Evolutionary conservation across 2,113 vertebrate species (phyloP).

Genomic region (Solea senegalensis): DNA sequence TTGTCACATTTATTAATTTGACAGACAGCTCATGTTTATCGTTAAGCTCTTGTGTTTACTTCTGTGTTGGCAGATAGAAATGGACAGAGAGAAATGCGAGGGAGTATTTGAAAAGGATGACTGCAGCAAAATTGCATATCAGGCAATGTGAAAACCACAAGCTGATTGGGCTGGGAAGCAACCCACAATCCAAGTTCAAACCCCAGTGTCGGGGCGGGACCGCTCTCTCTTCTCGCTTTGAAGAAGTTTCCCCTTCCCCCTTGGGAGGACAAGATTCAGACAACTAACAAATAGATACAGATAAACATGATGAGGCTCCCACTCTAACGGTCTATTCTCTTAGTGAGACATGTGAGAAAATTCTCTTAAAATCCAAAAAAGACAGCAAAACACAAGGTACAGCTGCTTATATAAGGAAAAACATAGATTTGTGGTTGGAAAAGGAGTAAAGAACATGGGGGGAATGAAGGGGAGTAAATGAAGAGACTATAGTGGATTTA

Average conservation of each 20-base stretch:
- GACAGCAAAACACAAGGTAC: neutral
- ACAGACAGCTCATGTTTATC: constrained; percentile 23
- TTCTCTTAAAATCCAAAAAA: constrained; percentile 7
- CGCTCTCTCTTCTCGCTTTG: constrained; percentile 59
- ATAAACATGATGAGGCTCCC: constrained; percentile 60
- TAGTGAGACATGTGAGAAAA: constrained; percentile 33
- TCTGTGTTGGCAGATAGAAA: constrained; percentile 24
- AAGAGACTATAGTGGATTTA: neutral
- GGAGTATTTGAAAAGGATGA: constrained; percentile 59
- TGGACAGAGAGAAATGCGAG: constrained; percentile 24
- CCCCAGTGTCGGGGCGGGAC: constrained; percentile 54
- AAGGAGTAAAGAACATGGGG: neutral
- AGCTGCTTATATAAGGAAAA: neutral
- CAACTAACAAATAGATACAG: constrained; percentile 70
- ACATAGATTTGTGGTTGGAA: neutral
- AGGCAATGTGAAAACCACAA: constrained; percentile 73
- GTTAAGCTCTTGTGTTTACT: constrained; percentile 30
- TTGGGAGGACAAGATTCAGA: constrained; percentile 64
- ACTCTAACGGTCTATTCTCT: constrained; percentile 12
- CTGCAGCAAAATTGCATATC: constrained; percentile 73
- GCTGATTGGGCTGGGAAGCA: constrained; percentile 78
- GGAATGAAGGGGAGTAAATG: neutral
- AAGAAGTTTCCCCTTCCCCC: constrained; percentile 64
- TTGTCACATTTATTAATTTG: neutral
- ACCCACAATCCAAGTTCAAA: constrained; percentile 73